Evolutionary conservation across 2,888 invertebrate species (phyloP).

Genomic region (Brenthis ino): DNA sequence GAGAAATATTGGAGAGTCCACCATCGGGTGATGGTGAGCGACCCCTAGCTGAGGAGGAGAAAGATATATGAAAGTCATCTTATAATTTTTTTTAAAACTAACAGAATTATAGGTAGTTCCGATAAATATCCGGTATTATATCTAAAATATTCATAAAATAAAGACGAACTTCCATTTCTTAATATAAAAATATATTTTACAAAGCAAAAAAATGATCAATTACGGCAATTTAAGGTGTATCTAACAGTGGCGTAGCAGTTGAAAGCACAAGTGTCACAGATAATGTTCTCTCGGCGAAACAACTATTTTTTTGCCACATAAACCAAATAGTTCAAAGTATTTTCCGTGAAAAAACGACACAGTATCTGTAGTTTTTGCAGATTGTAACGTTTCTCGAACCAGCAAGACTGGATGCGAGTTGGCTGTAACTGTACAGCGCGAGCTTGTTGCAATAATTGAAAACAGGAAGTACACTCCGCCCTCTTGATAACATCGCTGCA

Average conservation of each 20-base stretch:
- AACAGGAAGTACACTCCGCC: constrained; percentile 54
- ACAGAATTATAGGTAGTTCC: too few relatives aligned
- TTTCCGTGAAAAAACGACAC: constrained; percentile 7
- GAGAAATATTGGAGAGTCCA: too few relatives aligned
- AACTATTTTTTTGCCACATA: constrained; percentile 14
- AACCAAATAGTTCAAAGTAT: constrained; percentile 14
- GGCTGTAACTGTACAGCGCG: constrained; percentile 38
- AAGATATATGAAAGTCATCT: too few relatives aligned
- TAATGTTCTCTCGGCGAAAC: constrained; percentile 15
- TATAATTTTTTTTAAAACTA: too few relatives aligned
- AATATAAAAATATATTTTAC: too few relatives aligned
- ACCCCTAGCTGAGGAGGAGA: too few relatives aligned
- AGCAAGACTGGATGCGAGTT: constrained; percentile 28
- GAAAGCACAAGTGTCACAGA: constrained; percentile 23
- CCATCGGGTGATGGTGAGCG: too few relatives aligned
- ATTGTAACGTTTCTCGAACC: constrained; percentile 50
- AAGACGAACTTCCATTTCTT: too few relatives aligned
- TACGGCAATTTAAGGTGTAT: neutral
- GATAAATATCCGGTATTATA: too few relatives aligned
- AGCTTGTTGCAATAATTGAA: constrained; percentile 63
- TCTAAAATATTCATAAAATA: too few relatives aligned
- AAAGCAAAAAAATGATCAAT: too few relatives aligned
- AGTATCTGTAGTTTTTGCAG: constrained; percentile 36
- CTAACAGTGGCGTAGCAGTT: constrained; percentile 9
- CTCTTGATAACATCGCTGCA: constrained; percentile 37